Percentiles rank a stretch among this genome's conserved stretches.
These are phyloP conservation scores for Stomatorhinus walkeri DNA, from an alignment of 2,797 vertebrate genomes.

Conservation along the genomic window DNA sequence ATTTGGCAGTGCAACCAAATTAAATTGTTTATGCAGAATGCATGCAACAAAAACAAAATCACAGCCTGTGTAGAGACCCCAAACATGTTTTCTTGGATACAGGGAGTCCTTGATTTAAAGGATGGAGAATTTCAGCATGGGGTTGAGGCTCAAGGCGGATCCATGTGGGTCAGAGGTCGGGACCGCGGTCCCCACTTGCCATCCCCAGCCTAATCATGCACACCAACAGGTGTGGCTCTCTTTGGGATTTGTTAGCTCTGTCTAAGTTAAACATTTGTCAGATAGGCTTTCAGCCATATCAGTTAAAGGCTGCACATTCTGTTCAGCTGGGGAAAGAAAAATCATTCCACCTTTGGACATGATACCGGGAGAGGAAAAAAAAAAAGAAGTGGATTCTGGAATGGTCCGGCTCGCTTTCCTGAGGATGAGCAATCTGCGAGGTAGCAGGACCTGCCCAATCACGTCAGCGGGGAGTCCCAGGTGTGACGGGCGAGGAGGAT, in stretches of 20 bases:
- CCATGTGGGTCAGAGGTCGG: neutral
- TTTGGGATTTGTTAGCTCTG: neutral
- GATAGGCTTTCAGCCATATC: conserved; percentile 3
- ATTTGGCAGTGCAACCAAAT: neutral
- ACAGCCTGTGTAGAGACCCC: neutral
- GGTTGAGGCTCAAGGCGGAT: neutral
- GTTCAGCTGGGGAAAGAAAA: neutral
- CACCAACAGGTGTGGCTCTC: neutral
- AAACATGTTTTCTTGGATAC: neutral
- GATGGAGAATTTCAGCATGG: neutral
- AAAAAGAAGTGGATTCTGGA: neutral
- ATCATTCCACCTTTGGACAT: neutral
- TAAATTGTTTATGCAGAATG: neutral
- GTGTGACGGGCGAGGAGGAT: neutral
- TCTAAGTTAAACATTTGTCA: neutral
- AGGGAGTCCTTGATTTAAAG: neutral
- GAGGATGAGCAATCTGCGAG: neutral
- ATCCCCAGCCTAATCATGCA: neutral
- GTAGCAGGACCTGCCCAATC: neutral
- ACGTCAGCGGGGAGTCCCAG: neutral
- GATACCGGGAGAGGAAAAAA: neutral
- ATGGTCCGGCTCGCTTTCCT: neutral
- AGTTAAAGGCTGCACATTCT: neutral
- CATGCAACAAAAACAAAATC: neutral
- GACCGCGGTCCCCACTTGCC: neutral